Evolutionary conservation across 2,797 vertebrate species (phyloP).

Genomic region (Poecilia picta): DNA sequence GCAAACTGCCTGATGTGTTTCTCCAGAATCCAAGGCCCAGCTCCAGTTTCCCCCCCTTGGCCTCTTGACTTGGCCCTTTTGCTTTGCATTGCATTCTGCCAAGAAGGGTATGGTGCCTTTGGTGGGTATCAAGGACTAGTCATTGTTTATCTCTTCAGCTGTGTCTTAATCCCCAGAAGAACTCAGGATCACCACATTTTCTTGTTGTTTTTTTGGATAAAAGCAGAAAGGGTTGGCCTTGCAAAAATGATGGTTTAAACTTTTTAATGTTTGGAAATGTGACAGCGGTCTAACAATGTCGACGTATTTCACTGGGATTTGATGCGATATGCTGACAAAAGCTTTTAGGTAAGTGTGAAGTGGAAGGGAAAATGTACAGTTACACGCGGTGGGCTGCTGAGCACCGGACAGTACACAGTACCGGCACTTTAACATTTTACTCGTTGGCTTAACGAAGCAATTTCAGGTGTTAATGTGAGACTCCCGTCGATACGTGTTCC

Average conservation of each 20-base stretch:
- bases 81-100: background rate
- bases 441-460: no score
- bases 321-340: background rate
- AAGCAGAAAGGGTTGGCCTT: background rate
- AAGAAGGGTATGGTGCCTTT: background rate
- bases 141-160: background rate
- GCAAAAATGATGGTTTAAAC: background rate
- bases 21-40: background rate
- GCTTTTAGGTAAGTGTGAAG: background rate
- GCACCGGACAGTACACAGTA: background rate
- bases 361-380: background rate
- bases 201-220: background rate
- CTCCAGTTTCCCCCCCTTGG: constrained; percentile 1
- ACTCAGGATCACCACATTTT: background rate
- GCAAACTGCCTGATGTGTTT: constrained; percentile 7
- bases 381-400: background rate
- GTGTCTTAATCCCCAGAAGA: background rate
- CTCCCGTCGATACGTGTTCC: no score
- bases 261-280: background rate
- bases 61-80: background rate
- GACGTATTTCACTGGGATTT: background rate
- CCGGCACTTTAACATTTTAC: no score
- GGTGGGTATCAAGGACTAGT: background rate
- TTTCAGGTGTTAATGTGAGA: no score
- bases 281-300: background rate